Evolutionary conservation across 2,113 vertebrate species (phyloP), one percentile per base, ranked within the genome.

Genomic region (Empidonax traillii): DNA sequence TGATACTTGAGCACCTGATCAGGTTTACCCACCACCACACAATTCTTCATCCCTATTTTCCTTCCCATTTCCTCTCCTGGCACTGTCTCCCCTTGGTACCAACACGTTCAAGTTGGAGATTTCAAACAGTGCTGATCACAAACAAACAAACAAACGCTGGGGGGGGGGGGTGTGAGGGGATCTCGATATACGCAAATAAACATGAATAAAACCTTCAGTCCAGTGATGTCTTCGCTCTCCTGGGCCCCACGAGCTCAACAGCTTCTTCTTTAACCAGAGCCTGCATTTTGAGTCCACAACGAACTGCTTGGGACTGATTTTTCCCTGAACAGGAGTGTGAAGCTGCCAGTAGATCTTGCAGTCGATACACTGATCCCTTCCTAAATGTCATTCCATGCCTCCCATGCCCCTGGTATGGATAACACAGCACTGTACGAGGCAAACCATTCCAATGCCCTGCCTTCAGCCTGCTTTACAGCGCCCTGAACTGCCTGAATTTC

Each of bases 351-450:
- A 82, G 37, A 52, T 39, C 24, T 59, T 59, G 44, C 63, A 59
- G 63, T 65, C 8, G 1, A 31, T n/a, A 10, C 2, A 77, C 17
- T 8, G 68, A 91, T 23, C 33, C 8, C 5, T 35, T 30, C 56
- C 47, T 27, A 46, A n/a, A 56, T 51, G 39, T 15, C n/a, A n/a
- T 25, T 28, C 43, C 27, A 12, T 22, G 31, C 44, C 25, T 67
- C 8, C 49, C 21, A 1, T 9, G 23, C 16, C 28, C 17, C 33
- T 20, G 39, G 14, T 33, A 33, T 3, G 10, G 74, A 63, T 27
- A 31, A 2, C 2, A 53, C 20, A 3, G 22, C n/a, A 12, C 22
- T 1, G 25, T 1, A 17, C 39, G 51, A 41, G 0, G 1, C 6
- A 12, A 12, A 53, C 6, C n/a, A 30, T 28, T 61, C 56, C 17